Percentiles rank a stretch among this genome's conserved stretches.
These are phyloP conservation scores for Mus minutoides DNA, from an alignment of 2,797 vertebrate species.

Conservation along the genomic window DNA sequence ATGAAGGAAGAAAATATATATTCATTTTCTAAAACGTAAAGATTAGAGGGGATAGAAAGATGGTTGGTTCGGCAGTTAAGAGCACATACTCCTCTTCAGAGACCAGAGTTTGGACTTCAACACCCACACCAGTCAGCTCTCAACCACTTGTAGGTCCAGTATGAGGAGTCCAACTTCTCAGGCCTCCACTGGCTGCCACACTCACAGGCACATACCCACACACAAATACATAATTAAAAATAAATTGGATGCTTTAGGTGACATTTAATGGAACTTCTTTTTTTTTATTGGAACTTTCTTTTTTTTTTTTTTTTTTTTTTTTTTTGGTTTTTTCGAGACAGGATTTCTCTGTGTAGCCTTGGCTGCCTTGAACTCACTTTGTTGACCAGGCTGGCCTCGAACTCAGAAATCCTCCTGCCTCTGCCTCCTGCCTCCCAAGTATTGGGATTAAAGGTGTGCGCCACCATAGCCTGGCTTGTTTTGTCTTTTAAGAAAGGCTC, in stretches of 20 bases:
- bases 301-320: too few relatives aligned
- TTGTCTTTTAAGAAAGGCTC: not conserved
- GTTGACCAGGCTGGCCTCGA: too few relatives aligned
- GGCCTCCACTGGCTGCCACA: not conserved
- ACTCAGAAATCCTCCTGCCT: too few relatives aligned
- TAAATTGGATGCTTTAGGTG: not conserved
- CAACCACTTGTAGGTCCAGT: not conserved
- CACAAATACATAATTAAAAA: not conserved
- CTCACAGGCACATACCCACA: not conserved
- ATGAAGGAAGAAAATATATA: not conserved
- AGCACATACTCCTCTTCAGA: not conserved
- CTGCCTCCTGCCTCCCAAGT: too few relatives aligned
- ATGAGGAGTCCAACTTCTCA: not conserved
- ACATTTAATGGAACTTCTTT: too few relatives aligned
- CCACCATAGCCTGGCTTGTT: too few relatives aligned
- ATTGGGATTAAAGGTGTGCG: too few relatives aligned
- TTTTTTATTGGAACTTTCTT: too few relatives aligned
- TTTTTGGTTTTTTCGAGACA: too few relatives aligned
- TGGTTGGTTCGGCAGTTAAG: not conserved
- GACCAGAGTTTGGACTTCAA: too few relatives aligned
- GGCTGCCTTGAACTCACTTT: too few relatives aligned
- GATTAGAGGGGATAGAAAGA: not conserved
- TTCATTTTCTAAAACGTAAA: slow-evolving; percentile 7
- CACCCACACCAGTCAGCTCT: not conserved
- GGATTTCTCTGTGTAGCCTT: too few relatives aligned